These are phyloP conservation scores for Ectemnius continuus DNA, from an alignment of 2,888 invertebrate species.

Conservation along the genomic window DNA sequence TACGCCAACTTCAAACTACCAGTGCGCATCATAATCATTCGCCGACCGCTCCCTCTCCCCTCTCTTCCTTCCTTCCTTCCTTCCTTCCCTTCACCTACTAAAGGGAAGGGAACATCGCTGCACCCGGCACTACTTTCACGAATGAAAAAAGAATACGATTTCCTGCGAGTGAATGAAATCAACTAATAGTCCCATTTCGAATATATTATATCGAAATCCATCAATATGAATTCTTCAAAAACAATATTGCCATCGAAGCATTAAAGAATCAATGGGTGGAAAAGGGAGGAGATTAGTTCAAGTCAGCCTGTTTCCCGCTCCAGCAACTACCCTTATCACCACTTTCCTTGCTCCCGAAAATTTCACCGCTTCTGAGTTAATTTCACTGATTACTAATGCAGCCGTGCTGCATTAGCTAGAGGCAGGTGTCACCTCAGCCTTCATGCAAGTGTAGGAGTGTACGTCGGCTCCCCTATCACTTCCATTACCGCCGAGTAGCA, in stretches of 20 bases:
- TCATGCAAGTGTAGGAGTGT: slow-evolving; percentile 16
- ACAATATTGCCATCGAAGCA: slow-evolving; percentile 11
- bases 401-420: slow-evolving; percentile 51
- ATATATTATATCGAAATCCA: too few relatives aligned
- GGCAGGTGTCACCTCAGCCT: slow-evolving; percentile 53
- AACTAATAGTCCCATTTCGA: too few relatives aligned
- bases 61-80: slow-evolving; percentile 1
- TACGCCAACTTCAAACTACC: slow-evolving; percentile 62
- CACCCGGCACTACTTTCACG: too few relatives aligned
- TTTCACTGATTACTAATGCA: slow-evolving; percentile 63
- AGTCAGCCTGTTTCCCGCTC: slow-evolving; percentile 12
- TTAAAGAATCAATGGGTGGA: slow-evolving; percentile 44
- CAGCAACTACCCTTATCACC: slow-evolving; percentile 33
- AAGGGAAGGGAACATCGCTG: too few relatives aligned
- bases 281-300: slow-evolving; percentile 44
- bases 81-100: neutral
- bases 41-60: slow-evolving; percentile 38
- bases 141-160: too few relatives aligned
- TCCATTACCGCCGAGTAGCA: slow-evolving; percentile 19
- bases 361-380: slow-evolving; percentile 62
- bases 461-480: slow-evolving; percentile 26
- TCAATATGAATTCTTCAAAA: too few relatives aligned
- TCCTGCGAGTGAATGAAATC: too few relatives aligned
- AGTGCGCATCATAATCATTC: slow-evolving; percentile 57
- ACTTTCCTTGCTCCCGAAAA: slow-evolving; percentile 48